Evolutionary conservation across 2,113 vertebrate species (phyloP), one percentile per base, ranked within the genome.

Genomic region (Lanius ludovicianus): DNA sequence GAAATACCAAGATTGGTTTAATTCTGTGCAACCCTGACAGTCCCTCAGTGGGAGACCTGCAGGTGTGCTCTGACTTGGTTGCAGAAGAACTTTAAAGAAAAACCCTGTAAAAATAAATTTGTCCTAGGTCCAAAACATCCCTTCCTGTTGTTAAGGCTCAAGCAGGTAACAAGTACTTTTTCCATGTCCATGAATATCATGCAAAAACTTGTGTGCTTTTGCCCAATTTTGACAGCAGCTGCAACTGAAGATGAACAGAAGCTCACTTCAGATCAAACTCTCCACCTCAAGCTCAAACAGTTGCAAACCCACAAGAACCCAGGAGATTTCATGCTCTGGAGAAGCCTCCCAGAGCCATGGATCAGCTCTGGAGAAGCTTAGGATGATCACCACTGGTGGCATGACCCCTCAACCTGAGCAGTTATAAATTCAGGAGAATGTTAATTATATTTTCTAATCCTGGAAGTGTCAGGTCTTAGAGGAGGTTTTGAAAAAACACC

Each of bases 1-100:
- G 80, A 93, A 90, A 90, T 65, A 73, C 86, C 90, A 94, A 42
- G 57, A 81, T 28, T 81, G 71, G 76, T 89, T 78, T 82, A 75
- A 89, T 65, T 10, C 49, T 57, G 44, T 0, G 1, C 49, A 92
- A 41, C 78, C 65, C 52, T 86, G 93, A 75, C 69, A 86, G 76
- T 42, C 0, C 0, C 76, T 93, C 90, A 84, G 83, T 37, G 69
- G 76, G 91, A 90, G 31, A 75, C 31, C 27, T 17, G 33, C 92
- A 97, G 93, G 90, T 95, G 88, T 90, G 60, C 60, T 73, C 79
- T 68, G 57, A 41, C 47, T 53, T 68, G 15, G 15, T 13, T 84
- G 30, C 33, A 74, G 52, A 81, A 59, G 12, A 83, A 47, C 6
- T 56, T 64, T 57, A 62, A 81, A 52, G 47, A 79, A 93, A 88